These are phyloP conservation scores for Ormia ochracea DNA, from an alignment of 2,888 invertebrate species.

Conservation along the genomic window DNA sequence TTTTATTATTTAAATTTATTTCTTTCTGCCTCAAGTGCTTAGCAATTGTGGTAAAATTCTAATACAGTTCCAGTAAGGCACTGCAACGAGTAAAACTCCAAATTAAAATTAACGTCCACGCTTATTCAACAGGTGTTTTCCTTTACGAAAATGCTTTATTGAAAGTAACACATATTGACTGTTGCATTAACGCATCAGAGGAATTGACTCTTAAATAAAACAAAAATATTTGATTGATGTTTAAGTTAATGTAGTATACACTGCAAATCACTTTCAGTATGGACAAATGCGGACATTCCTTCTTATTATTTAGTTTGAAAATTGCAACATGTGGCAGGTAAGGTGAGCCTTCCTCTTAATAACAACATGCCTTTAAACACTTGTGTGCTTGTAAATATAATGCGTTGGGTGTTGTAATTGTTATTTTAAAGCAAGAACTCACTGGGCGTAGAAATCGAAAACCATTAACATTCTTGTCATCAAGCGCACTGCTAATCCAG, in stretches of 20 bases:
- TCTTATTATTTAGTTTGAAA: not conserved
- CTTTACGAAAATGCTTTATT: not conserved
- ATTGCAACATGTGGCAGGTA: not conserved
- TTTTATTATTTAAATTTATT: not conserved
- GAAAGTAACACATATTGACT: not conserved
- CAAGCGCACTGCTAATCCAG: conserved; percentile 51
- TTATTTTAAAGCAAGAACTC: not conserved
- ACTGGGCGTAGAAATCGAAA: conserved; percentile 66
- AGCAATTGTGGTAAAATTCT: not conserved
- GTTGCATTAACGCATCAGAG: not conserved
- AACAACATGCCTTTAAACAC: not conserved
- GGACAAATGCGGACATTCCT: not conserved
- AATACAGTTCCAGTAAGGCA: not conserved
- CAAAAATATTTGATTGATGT: not conserved
- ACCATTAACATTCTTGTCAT: conserved; percentile 70
- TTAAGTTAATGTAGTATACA: conserved; percentile 8
- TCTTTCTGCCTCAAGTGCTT: not conserved
- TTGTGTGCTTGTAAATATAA: not conserved
- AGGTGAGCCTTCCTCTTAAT: not conserved
- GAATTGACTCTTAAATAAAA: not conserved
- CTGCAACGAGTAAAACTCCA: not conserved
- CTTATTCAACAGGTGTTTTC: not conserved
- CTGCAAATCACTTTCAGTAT: not conserved
- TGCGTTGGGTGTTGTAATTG: not conserved
- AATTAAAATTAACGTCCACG: not conserved